Base-by-base conservation (phyloP, 2,888 invertebrate species). In the Podotricha telesiphe region DNA sequence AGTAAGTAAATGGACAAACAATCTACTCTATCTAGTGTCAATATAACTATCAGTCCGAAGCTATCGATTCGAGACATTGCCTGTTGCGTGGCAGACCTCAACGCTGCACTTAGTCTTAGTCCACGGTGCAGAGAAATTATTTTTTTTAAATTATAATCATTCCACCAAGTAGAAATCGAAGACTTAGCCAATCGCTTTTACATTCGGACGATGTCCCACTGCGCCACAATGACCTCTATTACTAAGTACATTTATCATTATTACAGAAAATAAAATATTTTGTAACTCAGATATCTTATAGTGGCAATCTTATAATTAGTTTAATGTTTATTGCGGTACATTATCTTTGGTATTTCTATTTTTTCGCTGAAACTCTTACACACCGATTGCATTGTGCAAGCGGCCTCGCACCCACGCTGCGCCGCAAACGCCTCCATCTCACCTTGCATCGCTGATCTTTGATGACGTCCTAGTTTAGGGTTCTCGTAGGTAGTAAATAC, bases 371-470 rank as follows among this genome's bases (percentile, higher is more conserved):
- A 67, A 51, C 48, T 67, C 28, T 67, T 53, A 22, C 63, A 61
- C 53, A 40, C n/a, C 66, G 78, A 74, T 58, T 79, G 84, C 76
- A 75, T 88, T 88, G 86, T 85, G 89, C 84, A 87, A 88, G 78
- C 74, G 84, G 73, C 88, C 88, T 86, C 83, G 84, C 80, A 71
- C 89, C 89, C 80, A 88, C 89, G 66, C 71, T 15, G 28, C 68
- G 61, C 79, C 79, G 4, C 78, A 80, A n/a, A 17, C 55, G 55
- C 79, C 76, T 83, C 74, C 79, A 80, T 76, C 76, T 79, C 80
- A 77, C 79, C 73, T 74, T 72, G 68, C 62, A 50, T 70, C 62
- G 64, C 61, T 69, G 71, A 69, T 72, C 64, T 75, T 65, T 55
- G 63, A 62, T 68, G 72, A 71, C 69, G 55, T 42, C 51, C 66